Evolutionary conservation across 2,113 vertebrate genomes (phyloP), one percentile per base, ranked within the genome.

Genomic region (Carassius auratus): DNA sequence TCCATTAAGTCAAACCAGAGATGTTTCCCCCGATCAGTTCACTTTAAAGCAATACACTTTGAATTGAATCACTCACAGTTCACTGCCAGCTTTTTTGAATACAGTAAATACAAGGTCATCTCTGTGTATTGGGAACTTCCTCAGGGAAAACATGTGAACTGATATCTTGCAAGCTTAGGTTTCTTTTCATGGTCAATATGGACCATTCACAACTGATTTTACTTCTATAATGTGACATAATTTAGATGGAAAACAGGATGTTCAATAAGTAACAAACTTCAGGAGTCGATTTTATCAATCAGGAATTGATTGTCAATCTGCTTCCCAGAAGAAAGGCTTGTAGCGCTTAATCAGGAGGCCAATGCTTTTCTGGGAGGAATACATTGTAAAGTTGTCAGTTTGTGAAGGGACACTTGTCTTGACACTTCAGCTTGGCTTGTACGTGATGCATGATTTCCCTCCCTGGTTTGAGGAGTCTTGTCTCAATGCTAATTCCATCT

Each of bases 381-480:
- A 33, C 17, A 76, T 76, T 33, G 50, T 19, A 52, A 52, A 36
- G 71, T 50, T 55, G 68, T 45, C 9, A 26, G 45, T 30, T 62
- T 66, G 52, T 26, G 2, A 50, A 66, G 26, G 68, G 68, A 80
- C 59, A 50, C 76, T 76, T 57, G 68, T 75, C 78, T 73, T 85
- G 81, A 77, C 52, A 86, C 80, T 68, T 21, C 36, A 30, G 78
- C 61, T n/a, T 66, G 42, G 26, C 68, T 84, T 75, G 21, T 83
- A 19, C 1, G 33, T 59, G 73, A 33, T 74, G 62, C 86, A 81
- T 81, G 68, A 48, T 55, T 62, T 84, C 23, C 78, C 66, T 71
- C 75, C 48, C 17, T 89, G 90, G 38, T 86, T 88, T 77, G 84
- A 81, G 85, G 86, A 64, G 59, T 81, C 57, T 88, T 74, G 26